These are phyloP conservation scores for Cheilinus undulatus DNA, from an alignment of 2,113 vertebrate species.

Conservation along the genomic window DNA sequence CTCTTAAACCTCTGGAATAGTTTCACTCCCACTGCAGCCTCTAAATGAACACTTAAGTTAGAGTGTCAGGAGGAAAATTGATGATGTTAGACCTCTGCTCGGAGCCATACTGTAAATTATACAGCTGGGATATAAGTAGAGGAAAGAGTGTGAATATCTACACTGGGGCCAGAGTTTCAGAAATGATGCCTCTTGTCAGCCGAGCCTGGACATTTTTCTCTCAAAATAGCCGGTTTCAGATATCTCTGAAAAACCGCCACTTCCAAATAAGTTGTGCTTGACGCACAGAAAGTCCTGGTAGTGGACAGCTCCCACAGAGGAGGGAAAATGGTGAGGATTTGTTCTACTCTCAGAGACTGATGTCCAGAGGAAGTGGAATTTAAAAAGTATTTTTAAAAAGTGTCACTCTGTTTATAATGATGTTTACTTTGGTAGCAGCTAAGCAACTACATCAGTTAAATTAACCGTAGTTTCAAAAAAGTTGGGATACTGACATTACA, in stretches of 20 bases:
- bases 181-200: slow-evolving; percentile 55
- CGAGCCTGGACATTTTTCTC: slow-evolving; percentile 57
- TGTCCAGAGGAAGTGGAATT: no score
- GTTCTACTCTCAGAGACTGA: neutral
- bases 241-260: slow-evolving; percentile 51
- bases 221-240: slow-evolving; percentile 69
- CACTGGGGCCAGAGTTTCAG: slow-evolving; percentile 45
- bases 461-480: no score
- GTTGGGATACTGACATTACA: no score
- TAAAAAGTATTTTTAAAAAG: no score
- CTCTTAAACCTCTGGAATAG: slow-evolving; percentile 16
- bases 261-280: slow-evolving; percentile 55
- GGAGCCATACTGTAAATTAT: slow-evolving; percentile 53
- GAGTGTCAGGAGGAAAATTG: slow-evolving; percentile 40
- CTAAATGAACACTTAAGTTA: slow-evolving; percentile 25
- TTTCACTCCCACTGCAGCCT: slow-evolving; percentile 34
- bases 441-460: no score
- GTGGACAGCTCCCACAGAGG: neutral
- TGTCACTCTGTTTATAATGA: no score
- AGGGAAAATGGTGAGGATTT: slow-evolving; percentile 21
- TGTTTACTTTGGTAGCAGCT: no score
- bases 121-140: slow-evolving; percentile 49
- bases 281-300: slow-evolving; percentile 44
- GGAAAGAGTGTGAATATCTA: slow-evolving; percentile 57
- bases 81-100: slow-evolving; percentile 39